These are phyloP conservation scores for Otolemur crassicaudatus DNA, from an alignment of 2,797 vertebrate genomes.

Conservation along the genomic window DNA sequence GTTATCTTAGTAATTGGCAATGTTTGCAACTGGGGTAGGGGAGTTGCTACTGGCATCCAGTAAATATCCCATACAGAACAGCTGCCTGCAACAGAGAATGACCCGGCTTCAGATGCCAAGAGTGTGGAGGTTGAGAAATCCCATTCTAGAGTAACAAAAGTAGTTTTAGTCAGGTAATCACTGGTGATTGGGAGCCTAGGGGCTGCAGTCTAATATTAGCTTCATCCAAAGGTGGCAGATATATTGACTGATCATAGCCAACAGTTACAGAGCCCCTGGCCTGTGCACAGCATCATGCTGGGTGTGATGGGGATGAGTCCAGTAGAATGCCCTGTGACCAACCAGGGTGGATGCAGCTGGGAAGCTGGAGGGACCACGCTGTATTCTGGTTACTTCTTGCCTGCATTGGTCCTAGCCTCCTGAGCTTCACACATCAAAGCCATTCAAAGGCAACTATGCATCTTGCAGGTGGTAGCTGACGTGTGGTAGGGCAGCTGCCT, in stretches of 20 bases:
- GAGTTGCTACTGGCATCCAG: neutral
- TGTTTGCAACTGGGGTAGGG: neutral
- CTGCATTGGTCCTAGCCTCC: neutral
- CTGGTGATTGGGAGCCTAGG: neutral
- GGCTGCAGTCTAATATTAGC: neutral
- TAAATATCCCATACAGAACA: too few relatives aligned
- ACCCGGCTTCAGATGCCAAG: neutral
- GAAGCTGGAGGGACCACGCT: neutral
- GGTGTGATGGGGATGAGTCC: accelerated
- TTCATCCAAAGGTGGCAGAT: neutral
- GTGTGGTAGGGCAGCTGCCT: neutral
- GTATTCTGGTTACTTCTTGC: neutral
- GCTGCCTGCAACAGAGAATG: neutral
- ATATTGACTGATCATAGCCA: neutral
- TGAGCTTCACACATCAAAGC: neutral
- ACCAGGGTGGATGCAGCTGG: neutral
- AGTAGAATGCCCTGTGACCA: neutral
- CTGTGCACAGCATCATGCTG: accelerated
- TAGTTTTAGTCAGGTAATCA: neutral
- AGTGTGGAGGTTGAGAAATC: neutral
- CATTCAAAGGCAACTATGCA: neutral
- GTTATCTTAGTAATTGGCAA: neutral
- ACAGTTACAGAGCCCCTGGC: neutral
- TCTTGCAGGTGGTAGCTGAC: neutral
- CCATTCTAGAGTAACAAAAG: neutral